Percentiles rank a stretch among this genome's conserved stretches.
Evolutionary conservation across 2,113 vertebrate genomes (phyloP).

Genomic region (Panthera uncia): DNA sequence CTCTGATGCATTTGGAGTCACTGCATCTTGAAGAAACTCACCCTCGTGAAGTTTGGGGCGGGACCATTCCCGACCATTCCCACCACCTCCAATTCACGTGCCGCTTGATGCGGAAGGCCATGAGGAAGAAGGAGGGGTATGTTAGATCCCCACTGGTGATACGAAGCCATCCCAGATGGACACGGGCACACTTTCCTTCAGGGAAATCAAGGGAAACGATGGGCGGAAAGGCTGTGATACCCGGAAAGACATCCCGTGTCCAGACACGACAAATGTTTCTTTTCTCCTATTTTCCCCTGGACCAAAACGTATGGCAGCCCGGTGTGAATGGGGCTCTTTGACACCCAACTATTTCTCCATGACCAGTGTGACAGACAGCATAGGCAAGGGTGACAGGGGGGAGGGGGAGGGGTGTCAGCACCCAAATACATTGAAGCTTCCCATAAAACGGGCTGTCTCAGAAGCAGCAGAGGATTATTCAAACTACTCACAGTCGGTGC

Average conservation of each 20-base stretch:
- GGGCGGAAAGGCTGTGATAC: neutral
- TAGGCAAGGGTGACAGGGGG: neutral
- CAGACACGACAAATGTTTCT: neutral
- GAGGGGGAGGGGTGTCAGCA: neutral
- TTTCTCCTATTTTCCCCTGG: neutral
- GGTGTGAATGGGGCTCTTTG: neutral
- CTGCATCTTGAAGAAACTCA: neutral
- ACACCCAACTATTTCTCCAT: neutral
- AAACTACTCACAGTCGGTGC: neutral
- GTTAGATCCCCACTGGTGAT: neutral
- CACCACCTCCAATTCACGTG: neutral
- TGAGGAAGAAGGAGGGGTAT: neutral
- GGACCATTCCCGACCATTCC: neutral
- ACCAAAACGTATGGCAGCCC: neutral
- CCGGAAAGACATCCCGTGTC: neutral
- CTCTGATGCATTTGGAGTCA: neutral
- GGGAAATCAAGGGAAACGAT: neutral
- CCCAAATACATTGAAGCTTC: neutral
- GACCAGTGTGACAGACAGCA: neutral
- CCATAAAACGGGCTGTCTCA: neutral
- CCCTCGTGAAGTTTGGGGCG: neutral
- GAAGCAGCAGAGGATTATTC: neutral
- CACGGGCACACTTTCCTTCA: neutral
- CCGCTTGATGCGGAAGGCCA: neutral
- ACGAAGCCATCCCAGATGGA: neutral